Percentiles rank a stretch among this genome's conserved stretches.
phyloP scores from a whole-genome alignment of 2,113 vertebrate species.

The Colius striatus region DNA sequence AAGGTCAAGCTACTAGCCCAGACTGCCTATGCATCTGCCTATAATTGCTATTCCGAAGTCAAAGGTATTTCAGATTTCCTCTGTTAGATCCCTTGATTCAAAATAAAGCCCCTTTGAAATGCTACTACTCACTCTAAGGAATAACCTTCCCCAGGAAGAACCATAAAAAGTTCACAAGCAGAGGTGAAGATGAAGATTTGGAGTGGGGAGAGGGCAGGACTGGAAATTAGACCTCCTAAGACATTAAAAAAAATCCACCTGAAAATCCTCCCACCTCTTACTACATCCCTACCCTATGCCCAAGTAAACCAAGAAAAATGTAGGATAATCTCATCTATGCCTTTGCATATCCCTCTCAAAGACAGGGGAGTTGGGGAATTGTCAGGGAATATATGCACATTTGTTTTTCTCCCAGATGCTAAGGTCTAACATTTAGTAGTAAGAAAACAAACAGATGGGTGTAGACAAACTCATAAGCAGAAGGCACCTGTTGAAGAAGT shows the following conservation, averaged over 20 bases:
- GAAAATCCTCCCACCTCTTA: not conserved
- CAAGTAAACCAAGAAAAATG: not conserved
- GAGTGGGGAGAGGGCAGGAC: not conserved
- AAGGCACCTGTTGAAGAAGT: not conserved
- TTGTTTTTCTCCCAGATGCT: not conserved
- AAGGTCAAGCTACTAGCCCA: not conserved
- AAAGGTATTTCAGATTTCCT: not conserved
- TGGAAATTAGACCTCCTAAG: not conserved
- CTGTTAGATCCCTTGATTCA: not conserved
- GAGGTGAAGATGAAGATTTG: not conserved
- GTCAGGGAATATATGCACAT: not conserved
- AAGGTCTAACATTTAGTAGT: not conserved
- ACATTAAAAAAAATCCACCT: not conserved
- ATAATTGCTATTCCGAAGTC: not conserved
- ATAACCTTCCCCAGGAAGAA: not conserved
- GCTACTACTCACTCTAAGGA: not conserved
- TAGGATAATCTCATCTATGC: not conserved
- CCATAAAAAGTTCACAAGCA: not conserved
- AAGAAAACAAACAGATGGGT: not conserved
- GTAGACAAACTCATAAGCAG: not conserved
- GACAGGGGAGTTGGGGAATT: not conserved
- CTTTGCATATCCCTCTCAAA: not conserved
- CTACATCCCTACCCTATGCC: not conserved
- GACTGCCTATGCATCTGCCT: not conserved
- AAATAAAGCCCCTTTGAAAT: not conserved